phyloP scores from a whole-genome alignment of 2,888 invertebrate species.

The Synanthedon andrenaeformis region DNA sequence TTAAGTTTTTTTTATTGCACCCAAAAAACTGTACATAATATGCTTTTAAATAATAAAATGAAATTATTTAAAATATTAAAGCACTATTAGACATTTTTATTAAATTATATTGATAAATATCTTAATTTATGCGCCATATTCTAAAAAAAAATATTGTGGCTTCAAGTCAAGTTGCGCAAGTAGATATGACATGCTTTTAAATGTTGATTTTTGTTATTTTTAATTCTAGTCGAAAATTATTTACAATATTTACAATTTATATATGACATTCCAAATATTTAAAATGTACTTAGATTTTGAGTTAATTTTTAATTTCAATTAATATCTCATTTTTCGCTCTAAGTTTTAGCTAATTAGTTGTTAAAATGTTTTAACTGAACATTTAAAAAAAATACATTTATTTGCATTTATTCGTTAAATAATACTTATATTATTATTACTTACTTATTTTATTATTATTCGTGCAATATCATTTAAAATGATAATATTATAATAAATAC shows the following conservation, averaged over 20 bases:
- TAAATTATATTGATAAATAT: too few relatives aligned
- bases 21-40: too few relatives aligned
- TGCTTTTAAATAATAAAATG: too few relatives aligned
- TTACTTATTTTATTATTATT: neutral
- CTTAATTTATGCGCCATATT: too few relatives aligned
- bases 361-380: neutral
- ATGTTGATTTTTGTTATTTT: constrained; percentile 1
- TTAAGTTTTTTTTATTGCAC: too few relatives aligned
- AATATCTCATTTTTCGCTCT: too few relatives aligned
- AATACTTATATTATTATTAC: neutral
- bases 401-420: neutral
- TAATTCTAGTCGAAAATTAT: constrained; percentile 18
- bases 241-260: neutral
- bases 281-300: neutral
- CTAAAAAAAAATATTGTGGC: too few relatives aligned
- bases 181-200: neutral
- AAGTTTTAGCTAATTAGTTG: too few relatives aligned
- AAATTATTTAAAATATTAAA: too few relatives aligned
- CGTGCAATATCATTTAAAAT: neutral
- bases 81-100: too few relatives aligned
- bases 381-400: neutral
- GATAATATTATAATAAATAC: neutral
- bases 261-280: constrained; percentile 12
- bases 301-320: neutral
- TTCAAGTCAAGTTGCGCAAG: too few relatives aligned